Base-by-base conservation (phyloP, 23 tunicate genomes). In the Halocynthia aurantium region DNA sequence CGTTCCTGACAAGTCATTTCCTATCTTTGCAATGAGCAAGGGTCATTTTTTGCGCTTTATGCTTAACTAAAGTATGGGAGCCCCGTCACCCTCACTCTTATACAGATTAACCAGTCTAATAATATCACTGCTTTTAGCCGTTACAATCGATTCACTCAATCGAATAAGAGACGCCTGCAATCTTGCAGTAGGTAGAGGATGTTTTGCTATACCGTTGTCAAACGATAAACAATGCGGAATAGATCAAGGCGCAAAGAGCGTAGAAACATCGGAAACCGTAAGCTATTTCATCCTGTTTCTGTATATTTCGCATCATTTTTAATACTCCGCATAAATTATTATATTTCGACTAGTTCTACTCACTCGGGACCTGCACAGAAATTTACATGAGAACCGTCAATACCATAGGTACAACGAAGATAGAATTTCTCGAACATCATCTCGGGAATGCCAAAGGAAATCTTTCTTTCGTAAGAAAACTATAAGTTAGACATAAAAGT, bases 171-270 rank as follows among this genome's bases (percentile, higher is more conserved):
- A 56, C 15, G 75, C 86, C 7, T 84, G 87, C 50, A 66, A 84
- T 22, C 22, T 52, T 9, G 87, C 87, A 20, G 77, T 84, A 31
- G 57, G 70, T 10, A 73, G 65, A 22, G 81, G 82, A 31, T 84
- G 87, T 49, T 84, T 84, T 61, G 73, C 69, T 21, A 67, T 84
- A 11, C 82, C 87, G 0, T 55, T 84, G 57, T 84, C 87, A 6
- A 82, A 84, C 15, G 82, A 84, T 51, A 84, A 80, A 52, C 87
- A 84, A 67, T 84, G 87, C 61, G 80, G 80, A 68, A 69, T 84
- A 8, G 87, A 84, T 5, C 87, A 84, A 55, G 87, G 87, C 6
- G 87, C 87, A 19, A 84, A 76, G 69, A 84, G 81, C 67, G 70
- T 84, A 6, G 77, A 74, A 69, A 70, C 57, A 18, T 84, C 87